Evolutionary conservation across 2,888 invertebrate genomes (phyloP).

Genomic region (Pomacea canaliculata): DNA sequence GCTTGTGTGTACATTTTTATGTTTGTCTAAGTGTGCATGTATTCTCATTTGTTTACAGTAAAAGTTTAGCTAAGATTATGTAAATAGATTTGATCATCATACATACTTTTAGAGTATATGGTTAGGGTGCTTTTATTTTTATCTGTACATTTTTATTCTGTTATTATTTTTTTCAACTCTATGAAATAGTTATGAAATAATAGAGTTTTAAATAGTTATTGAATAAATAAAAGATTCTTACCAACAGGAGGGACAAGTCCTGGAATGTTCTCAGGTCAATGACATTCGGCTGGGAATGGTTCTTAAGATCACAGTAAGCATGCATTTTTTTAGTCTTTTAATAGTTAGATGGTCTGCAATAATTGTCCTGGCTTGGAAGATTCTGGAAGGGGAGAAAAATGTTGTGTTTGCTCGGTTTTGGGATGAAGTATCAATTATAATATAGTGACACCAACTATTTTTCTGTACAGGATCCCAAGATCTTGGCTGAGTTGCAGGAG

Average conservation of each 20-base stretch:
- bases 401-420: not conserved
- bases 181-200: not conserved
- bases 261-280: slow-evolving; percentile 98
- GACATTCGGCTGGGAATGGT: slow-evolving; percentile 93
- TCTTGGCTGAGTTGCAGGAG: slow-evolving; percentile 62
- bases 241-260: slow-evolving; percentile 95
- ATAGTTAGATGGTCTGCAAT: not conserved
- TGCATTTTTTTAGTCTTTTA: not conserved
- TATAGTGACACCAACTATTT: not conserved
- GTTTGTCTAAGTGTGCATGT: too few relatives aligned
- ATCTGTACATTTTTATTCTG: not conserved
- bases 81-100: too few relatives aligned
- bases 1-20: slow-evolving; percentile 1
- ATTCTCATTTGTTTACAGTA: too few relatives aligned
- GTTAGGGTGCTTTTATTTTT: too few relatives aligned
- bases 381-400: not conserved
- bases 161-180: not conserved
- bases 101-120: too few relatives aligned
- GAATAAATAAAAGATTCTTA: slow-evolving; percentile 18
- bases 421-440: not conserved
- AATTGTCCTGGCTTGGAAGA: not conserved
- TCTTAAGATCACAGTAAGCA: slow-evolving; percentile 81
- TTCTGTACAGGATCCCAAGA: slow-evolving; percentile 60
- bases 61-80: too few relatives aligned
- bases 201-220: too few relatives aligned